Evolutionary conservation across 1,140 invertebrate species (phyloP), one percentile per base, ranked within the genome.

Genomic region (Pemphigus obesinymphae): DNA sequence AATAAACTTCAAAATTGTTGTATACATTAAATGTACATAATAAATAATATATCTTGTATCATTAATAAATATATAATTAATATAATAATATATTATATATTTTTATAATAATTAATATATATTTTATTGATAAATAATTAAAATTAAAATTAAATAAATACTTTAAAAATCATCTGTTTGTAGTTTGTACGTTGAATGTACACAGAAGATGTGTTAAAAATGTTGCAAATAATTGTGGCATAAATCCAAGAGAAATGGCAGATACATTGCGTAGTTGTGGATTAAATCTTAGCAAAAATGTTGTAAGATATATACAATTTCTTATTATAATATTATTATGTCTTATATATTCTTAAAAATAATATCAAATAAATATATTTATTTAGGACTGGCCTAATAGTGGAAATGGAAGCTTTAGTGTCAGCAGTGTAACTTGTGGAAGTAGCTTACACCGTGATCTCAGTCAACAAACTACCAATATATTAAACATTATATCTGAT

Each of bases 161-260:
- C 70, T 20, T 34, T 72, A 13, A 58, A 55, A 11, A 55, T 31
- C 75, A 5, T 84, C 48, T 83, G 76, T 76, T 85, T 87, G 34
- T 87, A 94, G 95, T 92, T 84, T 99, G 98, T 88, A 94, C 92
- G 84, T 93, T 99, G 90, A 99, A 99, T 89, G 96, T 99, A 82
- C 98, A 99, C 89, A 99, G 99, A 88, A 91, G 97, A 83, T 99
- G 98, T 87, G 94, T 98, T 88, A 97, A 97, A 88, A 99, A 99
- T 89, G 97, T 99, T 53, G 97, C 98, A 50, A 99, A 99, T 88
- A 99, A 98, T 88, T 99, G 98, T 89, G 97, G 98, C 84, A 97
- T 99, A 85, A 96, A 99, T 89, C 96, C 96, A 40, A 97, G 98
- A 87, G 91, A 95, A 86, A 94, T 99, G 93, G 97, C 96, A 0